These are phyloP conservation scores for Trissolcus basalis DNA, from an alignment of 1,140 invertebrate genomes.

Conservation along the genomic window DNA sequence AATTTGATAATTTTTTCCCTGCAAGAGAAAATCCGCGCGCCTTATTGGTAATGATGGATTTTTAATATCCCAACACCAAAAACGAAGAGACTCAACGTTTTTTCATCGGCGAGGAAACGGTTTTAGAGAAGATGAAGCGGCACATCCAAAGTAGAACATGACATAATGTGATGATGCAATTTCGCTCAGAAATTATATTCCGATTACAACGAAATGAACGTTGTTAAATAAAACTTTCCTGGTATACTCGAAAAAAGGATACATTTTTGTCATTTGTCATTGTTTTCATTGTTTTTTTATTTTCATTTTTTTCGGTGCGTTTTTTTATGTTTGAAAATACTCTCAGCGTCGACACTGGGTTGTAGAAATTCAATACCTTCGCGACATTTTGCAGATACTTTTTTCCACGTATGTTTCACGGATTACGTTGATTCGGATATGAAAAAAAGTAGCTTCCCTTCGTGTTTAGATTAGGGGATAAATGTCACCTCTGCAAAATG, in stretches of 20 bases:
- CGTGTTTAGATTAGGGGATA: constrained; percentile 50
- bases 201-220: constrained; percentile 31
- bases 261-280: background rate
- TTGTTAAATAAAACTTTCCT: background rate
- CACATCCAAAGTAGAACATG: constrained; percentile 37
- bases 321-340: background rate
- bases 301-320: background rate
- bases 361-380: constrained; percentile 29
- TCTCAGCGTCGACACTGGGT: too few species aligned
- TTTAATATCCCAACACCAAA: constrained; percentile 38
- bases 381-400: constrained; percentile 17
- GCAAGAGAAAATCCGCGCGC: constrained; percentile 20
- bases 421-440: constrained; percentile 25
- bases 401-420: constrained; percentile 31
- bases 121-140: constrained; percentile 33
- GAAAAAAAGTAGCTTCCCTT: constrained; percentile 42
- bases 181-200: constrained; percentile 23
- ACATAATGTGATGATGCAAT: constrained; percentile 43
- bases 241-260: too few species aligned
- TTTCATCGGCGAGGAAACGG: constrained; percentile 37
- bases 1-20: constrained; percentile 32
- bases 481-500: constrained; percentile 39
- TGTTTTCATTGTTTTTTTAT: background rate
- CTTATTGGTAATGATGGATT: constrained; percentile 40
- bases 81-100: constrained; percentile 37